Conservation (phyloP, 2,797 vertebrate species). For the Buphagus erythrorhynchus region DNA sequence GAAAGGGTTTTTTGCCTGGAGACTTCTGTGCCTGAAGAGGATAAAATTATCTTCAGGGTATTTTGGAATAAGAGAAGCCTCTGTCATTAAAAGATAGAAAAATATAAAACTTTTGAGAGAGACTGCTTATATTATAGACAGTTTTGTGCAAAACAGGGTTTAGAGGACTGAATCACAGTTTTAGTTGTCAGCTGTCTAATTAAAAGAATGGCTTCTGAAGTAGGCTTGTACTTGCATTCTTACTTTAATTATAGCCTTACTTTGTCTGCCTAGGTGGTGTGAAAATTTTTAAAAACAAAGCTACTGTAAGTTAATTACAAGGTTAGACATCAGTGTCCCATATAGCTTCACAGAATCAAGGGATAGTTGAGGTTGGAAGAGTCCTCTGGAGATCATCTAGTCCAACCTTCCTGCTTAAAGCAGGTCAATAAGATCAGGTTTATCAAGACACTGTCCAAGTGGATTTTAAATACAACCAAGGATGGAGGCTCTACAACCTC, state of each 20-base stretch:
- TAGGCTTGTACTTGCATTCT: not conserved
- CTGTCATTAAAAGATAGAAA: not conserved
- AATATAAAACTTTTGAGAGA: not conserved
- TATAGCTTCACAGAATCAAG: not conserved
- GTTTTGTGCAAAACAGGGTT: not conserved
- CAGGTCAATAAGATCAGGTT: not conserved
- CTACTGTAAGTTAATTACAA: not conserved
- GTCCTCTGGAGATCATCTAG: not conserved
- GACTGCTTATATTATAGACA: not conserved
- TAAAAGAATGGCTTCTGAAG: not conserved
- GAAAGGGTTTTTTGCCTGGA: not conserved
- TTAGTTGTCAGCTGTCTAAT: not conserved
- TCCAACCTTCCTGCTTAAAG: not conserved
- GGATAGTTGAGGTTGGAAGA: not conserved
- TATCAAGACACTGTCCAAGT: not conserved
- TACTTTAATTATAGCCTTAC: not conserved
- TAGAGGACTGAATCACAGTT: not conserved
- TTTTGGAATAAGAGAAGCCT: not conserved
- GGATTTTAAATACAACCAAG: not conserved
- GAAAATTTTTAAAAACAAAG: not conserved
- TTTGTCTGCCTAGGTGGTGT: not conserved
- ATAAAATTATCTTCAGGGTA: not conserved
- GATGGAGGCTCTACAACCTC: not conserved
- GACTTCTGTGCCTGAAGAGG: not conserved
- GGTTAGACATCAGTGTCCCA: not conserved